phyloP scores from a whole-genome alignment of 2,797 vertebrate genomes.

The Okamejei kenojei region DNA sequence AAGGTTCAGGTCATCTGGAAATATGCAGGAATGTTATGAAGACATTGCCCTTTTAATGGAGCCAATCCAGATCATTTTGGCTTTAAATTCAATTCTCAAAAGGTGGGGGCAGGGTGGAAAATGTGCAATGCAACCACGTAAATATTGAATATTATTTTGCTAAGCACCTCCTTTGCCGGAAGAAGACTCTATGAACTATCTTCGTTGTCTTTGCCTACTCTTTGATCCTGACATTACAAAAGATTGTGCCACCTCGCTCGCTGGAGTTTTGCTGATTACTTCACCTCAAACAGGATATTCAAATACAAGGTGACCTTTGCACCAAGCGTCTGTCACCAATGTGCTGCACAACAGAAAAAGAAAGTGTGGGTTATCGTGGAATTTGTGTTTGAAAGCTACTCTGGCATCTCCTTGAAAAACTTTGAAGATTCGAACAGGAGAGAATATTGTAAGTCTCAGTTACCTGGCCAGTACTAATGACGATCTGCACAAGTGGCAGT shows the following conservation, averaged over 20 bases:
- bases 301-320: slow-evolving; percentile 45
- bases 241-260: slow-evolving; percentile 45
- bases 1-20: slow-evolving; percentile 42
- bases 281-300: slow-evolving; percentile 43
- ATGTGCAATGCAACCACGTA: not conserved
- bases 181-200: not conserved
- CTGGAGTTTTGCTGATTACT: slow-evolving; percentile 40
- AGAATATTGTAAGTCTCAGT: slow-evolving; percentile 39
- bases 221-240: slow-evolving; percentile 41
- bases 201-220: slow-evolving; percentile 41
- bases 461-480: slow-evolving; percentile 43
- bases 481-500: too few relatives aligned
- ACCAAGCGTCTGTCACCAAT: slow-evolving; percentile 38
- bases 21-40: slow-evolving; percentile 41
- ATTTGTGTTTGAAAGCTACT: slow-evolving; percentile 38
- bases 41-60: slow-evolving; percentile 41
- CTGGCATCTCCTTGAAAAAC: slow-evolving; percentile 30
- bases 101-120: not conserved
- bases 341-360: slow-evolving; percentile 36
- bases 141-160: not conserved
- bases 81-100: not conserved
- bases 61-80: not conserved
- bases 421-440: not conserved
- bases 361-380: slow-evolving; percentile 40
- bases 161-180: not conserved